phyloP scores from a whole-genome alignment of 2,797 vertebrate species.

The Carcharodon carcharias region DNA sequence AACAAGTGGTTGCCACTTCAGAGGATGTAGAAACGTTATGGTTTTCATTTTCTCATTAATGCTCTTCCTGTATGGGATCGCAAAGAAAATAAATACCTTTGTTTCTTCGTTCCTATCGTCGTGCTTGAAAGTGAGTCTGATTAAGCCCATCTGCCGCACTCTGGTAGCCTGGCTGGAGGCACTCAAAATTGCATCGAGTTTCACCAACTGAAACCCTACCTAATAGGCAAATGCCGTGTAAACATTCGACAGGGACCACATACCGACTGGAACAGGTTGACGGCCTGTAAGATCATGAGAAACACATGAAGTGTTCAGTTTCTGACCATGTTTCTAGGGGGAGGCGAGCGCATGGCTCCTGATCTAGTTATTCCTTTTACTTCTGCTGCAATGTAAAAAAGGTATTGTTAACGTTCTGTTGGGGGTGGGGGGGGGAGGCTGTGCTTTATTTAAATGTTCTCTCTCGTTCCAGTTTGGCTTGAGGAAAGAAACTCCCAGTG shows the following conservation, averaged over 20 bases:
- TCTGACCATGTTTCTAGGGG: neutral
- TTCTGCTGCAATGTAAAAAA: neutral
- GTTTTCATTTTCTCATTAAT: slow-evolving; percentile 37
- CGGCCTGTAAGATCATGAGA: neutral
- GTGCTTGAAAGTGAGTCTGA: neutral
- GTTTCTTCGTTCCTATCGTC: neutral
- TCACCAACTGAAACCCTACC: neutral
- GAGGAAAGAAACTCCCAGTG: neutral
- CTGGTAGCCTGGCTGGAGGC: neutral
- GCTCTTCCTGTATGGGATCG: slow-evolving; percentile 12
- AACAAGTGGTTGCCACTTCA: slow-evolving; percentile 14
- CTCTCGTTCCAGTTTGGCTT: neutral
- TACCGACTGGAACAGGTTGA: neutral
- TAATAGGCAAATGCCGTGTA: neutral
- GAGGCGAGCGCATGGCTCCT: neutral
- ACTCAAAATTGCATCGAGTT: neutral
- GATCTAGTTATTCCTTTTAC: neutral
- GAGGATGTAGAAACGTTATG: slow-evolving; percentile 12
- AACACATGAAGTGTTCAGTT: neutral
- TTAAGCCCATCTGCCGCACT: slow-evolving; percentile 3
- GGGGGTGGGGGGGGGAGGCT: no score
- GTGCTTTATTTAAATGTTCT: neutral
- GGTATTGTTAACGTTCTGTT: neutral
- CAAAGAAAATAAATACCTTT: slow-evolving; percentile 30
- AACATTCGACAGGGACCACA: neutral